These are phyloP conservation scores for Dreissena polymorpha DNA, from an alignment of 1,140 invertebrate species.

Conservation along the genomic window DNA sequence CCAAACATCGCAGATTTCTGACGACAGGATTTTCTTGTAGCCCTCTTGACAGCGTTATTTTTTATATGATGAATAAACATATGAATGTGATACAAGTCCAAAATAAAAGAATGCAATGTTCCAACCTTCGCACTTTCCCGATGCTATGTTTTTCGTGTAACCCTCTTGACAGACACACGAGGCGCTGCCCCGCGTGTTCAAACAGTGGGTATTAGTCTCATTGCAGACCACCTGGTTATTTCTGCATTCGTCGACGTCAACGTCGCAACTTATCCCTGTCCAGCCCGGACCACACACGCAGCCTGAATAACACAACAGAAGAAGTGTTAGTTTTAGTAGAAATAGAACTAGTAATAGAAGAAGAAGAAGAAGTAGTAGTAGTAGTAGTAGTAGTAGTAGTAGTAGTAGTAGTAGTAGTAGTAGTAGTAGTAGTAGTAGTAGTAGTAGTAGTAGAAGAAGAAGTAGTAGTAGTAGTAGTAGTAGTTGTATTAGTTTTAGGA, in stretches of 20 bases:
- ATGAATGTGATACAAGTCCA: too few species aligned
- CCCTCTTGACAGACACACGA: too few species aligned
- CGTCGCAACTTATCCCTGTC: constrained; percentile 14
- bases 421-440: constrained; percentile 8
- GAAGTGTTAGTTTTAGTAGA: not conserved
- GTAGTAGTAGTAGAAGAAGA: not conserved
- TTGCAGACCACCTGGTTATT: not conserved
- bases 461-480: constrained; percentile 7
- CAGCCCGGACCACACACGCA: constrained; percentile 36
- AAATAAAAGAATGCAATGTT: too few species aligned
- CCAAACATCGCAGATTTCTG: too few species aligned
- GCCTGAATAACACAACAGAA: not conserved
- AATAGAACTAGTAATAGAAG: too few species aligned
- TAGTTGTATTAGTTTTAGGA: not conserved
- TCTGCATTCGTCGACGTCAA: constrained; percentile 32
- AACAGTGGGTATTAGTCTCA: too few species aligned
- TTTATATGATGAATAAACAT: too few species aligned
- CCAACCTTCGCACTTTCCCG: too few species aligned
- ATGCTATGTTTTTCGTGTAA: too few species aligned
- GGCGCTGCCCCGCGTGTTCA: too few species aligned
- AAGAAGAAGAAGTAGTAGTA: not conserved
- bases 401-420: constrained; percentile 7
- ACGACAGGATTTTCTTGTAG: too few species aligned
- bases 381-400: constrained; percentile 7
- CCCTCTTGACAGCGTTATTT: too few species aligned